These are phyloP conservation scores for cattle (Bos taurus) DNA, from an alignment of 2,113 vertebrate genomes.

Conservation along the genomic window ARS-UCD2.0 NC_037337.1:62175001-62175500, in stretches of 20 bases:
- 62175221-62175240: neutral
- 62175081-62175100: conserved; percentile 6
- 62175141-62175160: neutral
- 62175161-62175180: neutral
- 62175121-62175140: conserved; percentile 4
- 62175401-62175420: neutral
- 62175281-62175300: neutral
- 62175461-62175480: neutral
- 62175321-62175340: conserved; percentile 30
- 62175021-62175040: conserved; percentile 36
- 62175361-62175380: neutral
- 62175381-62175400: conserved; percentile 17
- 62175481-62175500: neutral
- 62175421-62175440: neutral
- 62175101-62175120: conserved; percentile 15
- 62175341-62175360: conserved; percentile 17
- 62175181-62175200: neutral
- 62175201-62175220: conserved; percentile 4
- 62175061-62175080: conserved; percentile 3
- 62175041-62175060: neutral
- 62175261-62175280: neutral
- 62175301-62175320: conserved; percentile 34
- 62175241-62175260: neutral
- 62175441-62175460: neutral
- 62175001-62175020: neutral